Evolutionary conservation across 2,888 invertebrate species (phyloP).

Genomic region (Drosophila niveifrons): DNA sequence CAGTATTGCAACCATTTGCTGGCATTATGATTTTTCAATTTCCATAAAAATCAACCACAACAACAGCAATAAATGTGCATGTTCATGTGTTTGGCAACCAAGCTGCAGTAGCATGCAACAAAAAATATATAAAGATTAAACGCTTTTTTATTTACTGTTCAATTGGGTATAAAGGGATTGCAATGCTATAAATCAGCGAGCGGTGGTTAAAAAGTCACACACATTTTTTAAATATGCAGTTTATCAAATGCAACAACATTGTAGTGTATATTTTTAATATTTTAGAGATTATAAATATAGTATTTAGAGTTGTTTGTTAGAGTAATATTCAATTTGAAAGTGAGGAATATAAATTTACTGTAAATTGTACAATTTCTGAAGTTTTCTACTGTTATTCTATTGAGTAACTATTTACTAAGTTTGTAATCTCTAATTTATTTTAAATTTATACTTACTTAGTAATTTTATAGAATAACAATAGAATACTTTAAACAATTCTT

Average conservation of each 20-base stretch:
- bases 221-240: conserved; percentile 1
- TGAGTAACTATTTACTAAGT: too few relatives aligned
- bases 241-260: not conserved
- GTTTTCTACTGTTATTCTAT: too few relatives aligned
- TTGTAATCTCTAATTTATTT: too few relatives aligned
- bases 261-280: not conserved
- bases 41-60: conserved; percentile 40
- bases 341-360: too few relatives aligned
- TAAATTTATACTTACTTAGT: too few relatives aligned
- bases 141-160: conserved; percentile 53
- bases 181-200: conserved; percentile 28
- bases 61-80: conserved; percentile 33
- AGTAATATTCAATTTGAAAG: too few relatives aligned
- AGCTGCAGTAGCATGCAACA: not conserved
- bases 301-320: too few relatives aligned
- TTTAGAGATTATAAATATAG: conserved; percentile 1
- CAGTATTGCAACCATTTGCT: conserved; percentile 44
- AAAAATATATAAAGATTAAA: conserved; percentile 41
- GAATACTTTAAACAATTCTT: too few relatives aligned
- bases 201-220: conserved; percentile 11
- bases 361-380: too few relatives aligned
- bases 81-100: not conserved
- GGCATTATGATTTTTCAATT: conserved; percentile 63
- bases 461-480: too few relatives aligned
- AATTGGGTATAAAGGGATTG: conserved; percentile 46